A percentile compares a stretch with the other conserved stretches of the same genome.
Conservation (phyloP, 1,140 invertebrate genomes). For the Achatina immaculata region DNA sequence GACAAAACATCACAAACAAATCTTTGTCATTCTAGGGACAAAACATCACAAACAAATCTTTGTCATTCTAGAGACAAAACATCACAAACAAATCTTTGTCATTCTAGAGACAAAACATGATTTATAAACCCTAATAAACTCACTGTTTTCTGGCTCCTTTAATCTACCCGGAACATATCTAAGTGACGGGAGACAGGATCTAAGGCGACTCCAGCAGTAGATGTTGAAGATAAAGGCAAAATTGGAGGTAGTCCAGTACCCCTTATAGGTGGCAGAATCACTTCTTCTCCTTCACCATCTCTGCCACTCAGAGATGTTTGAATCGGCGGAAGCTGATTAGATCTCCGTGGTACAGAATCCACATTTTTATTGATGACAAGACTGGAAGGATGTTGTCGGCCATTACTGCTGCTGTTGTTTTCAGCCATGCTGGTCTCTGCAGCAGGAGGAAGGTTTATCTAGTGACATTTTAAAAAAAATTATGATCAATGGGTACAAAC, state of each 20-base stretch:
- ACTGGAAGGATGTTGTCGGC: no score
- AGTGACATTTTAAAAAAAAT: no score
- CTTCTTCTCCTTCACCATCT: background rate
- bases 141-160: no score
- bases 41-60: no score
- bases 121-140: no score
- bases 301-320: background rate
- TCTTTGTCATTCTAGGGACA: no score
- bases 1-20: no score
- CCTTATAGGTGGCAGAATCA: constrained; percentile 24
- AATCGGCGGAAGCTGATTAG: background rate
- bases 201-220: background rate
- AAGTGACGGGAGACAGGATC: background rate
- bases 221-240: background rate
- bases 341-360: background rate
- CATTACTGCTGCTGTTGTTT: background rate
- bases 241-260: constrained; percentile 8
- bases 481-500: no score
- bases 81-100: no score
- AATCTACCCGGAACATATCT: background rate
- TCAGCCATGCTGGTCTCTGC: background rate
- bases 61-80: no score
- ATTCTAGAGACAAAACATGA: no score
- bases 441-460: background rate
- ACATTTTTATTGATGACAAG: background rate